Evolutionary conservation across 1,140 invertebrate species (phyloP), one percentile per base, ranked within the genome.

Genomic region (Eumaeus atala): DNA sequence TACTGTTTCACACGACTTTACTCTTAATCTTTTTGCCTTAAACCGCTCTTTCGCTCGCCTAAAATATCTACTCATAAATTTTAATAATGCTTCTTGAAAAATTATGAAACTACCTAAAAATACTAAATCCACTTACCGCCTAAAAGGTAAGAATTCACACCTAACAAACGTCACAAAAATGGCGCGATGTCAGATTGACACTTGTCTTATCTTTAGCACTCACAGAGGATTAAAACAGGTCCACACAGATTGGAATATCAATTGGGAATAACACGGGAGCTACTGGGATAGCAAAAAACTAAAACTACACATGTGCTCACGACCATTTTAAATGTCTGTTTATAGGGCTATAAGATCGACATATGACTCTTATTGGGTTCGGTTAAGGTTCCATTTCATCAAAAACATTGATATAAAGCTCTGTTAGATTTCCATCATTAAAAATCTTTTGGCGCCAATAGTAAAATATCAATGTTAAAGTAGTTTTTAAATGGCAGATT

Each of bases 191-290:
- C 71, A 76, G 65, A 67, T 40, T 74, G 67, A 70, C 74, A 80
- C 67, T 66, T 68, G 50, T 67, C 60, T 62, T 66, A 66, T 69
- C 64, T 56, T 58, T 66, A 52, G 36, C 61, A 66, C 62, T 64
- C 61, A 54, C 60, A 51, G 53, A 54, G 44, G 33, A 53, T 48
- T 56, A 59, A 28, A 58, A 58, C 68, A 70, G 74, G 67, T 72
- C 74, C 65, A 61, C 61, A 69, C 73, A 61, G 60, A 67, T 69
- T 70, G 62, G 64, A 61, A 66, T 61, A 67, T 61, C 57, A 61
- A 65, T 55, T 60, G 68, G 78, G 75, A 82, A 84, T 84, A 82
- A 78, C 69, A 71, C 61, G 57, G 77, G 72, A 72, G 70, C 66
- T 62, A 56, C 58, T 60, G 62, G 80, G 70, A 77, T 78, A 72